Evolutionary conservation across 2,888 invertebrate genomes (phyloP), one percentile per base, ranked within the genome.

Genomic region (Therioaphis trifolii): DNA sequence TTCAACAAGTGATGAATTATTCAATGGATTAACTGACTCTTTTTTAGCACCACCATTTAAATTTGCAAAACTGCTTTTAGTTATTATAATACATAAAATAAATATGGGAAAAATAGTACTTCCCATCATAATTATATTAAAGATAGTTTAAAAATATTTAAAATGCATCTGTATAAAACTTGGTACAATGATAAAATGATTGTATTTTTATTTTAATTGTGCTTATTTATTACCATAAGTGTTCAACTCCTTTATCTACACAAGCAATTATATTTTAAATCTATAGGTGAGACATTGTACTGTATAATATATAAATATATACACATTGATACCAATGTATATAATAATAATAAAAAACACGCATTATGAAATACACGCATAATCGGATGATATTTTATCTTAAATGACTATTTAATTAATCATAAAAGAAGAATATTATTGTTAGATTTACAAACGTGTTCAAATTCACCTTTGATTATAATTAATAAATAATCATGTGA

Each of bases 381-480:
- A 21, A 63, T 76, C 46, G 27, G 76, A 76, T 46, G 29, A 29
- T 46, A 24, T 52, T 46, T 76, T 76, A 76, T 76, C 76, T 76
- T 14, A n/a, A 29, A 49, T 46, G n/a, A 4, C 27, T 27, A 43
- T 43, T 27, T 61, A 76, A 63, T 76, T 76, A 46, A 63, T 63
- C 46, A 40, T 24, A n/a, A 46, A 76, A 35, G 35, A n/a, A 76
- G 27, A 24, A 58, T 21, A 58, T 21, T 58, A 58, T 58, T 58
- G 58, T 58, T 58, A 52, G n/a, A 52, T n/a, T n/a, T 5, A 21
- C 18, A 55, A n/a, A 58, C 7, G 21, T 9, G 21, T 55, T 21
- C n/a, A 12, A 58, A 58, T 12, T 12, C 24, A 21, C 12, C 24
- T 21, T 55, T 21, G 9, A 14, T 12, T 29, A 52, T 29, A 40